A percentile compares a stretch with the other conserved stretches of the same genome.
Evolutionary conservation across 2,113 vertebrate species (phyloP).

Genomic region (Nyctibius bracteatus): DNA sequence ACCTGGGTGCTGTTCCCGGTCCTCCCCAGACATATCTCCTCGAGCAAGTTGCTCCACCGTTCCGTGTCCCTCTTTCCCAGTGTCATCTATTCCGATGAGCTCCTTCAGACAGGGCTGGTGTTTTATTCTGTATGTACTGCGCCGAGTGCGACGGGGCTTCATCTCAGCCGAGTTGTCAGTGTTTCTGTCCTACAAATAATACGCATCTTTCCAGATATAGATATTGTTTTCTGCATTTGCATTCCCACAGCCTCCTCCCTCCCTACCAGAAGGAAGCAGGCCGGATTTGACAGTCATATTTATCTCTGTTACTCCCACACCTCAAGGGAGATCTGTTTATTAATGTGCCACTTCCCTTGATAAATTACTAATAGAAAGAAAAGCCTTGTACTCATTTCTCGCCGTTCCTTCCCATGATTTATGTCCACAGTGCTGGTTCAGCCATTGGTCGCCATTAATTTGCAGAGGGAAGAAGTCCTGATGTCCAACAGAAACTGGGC

Average conservation of each 20-base stretch:
- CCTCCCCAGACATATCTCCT: background rate
- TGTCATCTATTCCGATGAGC: background rate
- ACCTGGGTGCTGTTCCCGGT: background rate
- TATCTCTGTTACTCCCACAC: slow-evolving; percentile 81
- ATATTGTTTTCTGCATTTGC: slow-evolving; percentile 63
- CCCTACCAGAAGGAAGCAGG: slow-evolving; percentile 75
- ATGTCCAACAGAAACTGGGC: background rate
- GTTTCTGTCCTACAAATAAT: slow-evolving; percentile 41
- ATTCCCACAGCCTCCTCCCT: slow-evolving; percentile 62
- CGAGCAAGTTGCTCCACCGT: background rate
- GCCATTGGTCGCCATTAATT: slow-evolving; percentile 63
- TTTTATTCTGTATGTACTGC: background rate
- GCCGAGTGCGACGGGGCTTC: background rate
- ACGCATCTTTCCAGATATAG: background rate
- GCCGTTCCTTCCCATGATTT: slow-evolving; percentile 79
- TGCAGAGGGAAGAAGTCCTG: slow-evolving; percentile 44
- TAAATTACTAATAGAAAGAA: slow-evolving; percentile 88
- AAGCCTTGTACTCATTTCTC: slow-evolving; percentile 83
- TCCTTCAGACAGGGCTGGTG: background rate
- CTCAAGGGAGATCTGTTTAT: slow-evolving; percentile 87
- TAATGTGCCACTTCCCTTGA: slow-evolving; percentile 88
- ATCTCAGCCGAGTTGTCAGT: slow-evolving; percentile 21
- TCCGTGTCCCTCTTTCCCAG: background rate
- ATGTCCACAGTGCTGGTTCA: slow-evolving; percentile 57
- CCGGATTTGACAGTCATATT: slow-evolving; percentile 81